These are phyloP conservation scores for Littorina saxatilis DNA, from an alignment of 1,140 invertebrate genomes.

Conservation along the genomic window DNA sequence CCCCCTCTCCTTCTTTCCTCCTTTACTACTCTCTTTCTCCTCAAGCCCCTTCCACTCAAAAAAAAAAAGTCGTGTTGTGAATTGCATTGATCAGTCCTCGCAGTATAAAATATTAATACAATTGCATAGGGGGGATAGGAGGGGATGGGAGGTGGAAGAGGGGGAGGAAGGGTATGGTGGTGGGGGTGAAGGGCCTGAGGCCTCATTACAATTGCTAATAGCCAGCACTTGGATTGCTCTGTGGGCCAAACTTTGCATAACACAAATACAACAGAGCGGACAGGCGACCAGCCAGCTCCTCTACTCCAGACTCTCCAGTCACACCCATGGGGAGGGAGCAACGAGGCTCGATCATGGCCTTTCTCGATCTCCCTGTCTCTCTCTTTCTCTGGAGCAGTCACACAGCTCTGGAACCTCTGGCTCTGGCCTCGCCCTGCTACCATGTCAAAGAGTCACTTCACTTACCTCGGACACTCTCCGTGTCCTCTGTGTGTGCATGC, in stretches of 20 bases:
- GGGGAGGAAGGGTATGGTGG: not conserved
- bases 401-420: too few species aligned
- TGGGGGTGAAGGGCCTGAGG: not conserved
- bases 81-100: slow-evolving; percentile 1
- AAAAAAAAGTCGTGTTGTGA: not conserved
- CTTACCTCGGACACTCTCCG: too few species aligned
- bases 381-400: too few species aligned
- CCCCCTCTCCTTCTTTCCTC: not conserved
- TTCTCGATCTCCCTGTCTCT: too few species aligned
- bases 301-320: too few species aligned
- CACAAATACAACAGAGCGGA: too few species aligned
- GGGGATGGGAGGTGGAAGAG: not conserved
- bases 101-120: slow-evolving; percentile 29
- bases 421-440: too few species aligned
- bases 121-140: not conserved
- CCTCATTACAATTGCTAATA: slow-evolving; percentile 28
- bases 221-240: slow-evolving; percentile 10
- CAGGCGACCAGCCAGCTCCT: too few species aligned
- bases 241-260: not conserved
- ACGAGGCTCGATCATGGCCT: too few species aligned
- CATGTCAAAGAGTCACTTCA: too few species aligned
- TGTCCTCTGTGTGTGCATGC: too few species aligned
- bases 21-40: not conserved
- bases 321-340: too few species aligned
- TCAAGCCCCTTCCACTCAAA: not conserved